Conservation (phyloP, 2,113 vertebrate genomes). For the Neogobius melanostomus region DNA sequence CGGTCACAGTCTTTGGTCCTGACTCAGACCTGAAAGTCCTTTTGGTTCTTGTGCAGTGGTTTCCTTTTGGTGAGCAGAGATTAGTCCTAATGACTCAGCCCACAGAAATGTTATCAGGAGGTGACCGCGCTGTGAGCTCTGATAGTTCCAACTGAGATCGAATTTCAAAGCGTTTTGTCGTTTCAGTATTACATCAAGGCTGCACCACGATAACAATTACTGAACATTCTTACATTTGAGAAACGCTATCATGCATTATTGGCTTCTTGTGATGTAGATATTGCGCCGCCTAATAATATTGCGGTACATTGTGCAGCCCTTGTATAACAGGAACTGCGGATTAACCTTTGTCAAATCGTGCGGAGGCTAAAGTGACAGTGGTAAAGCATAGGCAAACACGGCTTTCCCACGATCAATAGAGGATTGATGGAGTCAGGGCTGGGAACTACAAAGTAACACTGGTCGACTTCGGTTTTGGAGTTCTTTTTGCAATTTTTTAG, state of each 20-base stretch:
- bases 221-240: too few relatives aligned
- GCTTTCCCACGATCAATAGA: conserved; percentile 32
- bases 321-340: neutral
- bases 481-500: too few relatives aligned
- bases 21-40: conserved; percentile 13
- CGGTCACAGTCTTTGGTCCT: conserved; percentile 3
- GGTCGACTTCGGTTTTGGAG: too few relatives aligned
- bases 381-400: conserved; percentile 5
- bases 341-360: conserved; percentile 12
- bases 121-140: neutral
- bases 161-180: too few relatives aligned
- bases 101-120: neutral
- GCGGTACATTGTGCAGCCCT: too few relatives aligned
- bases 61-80: neutral
- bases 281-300: too few relatives aligned
- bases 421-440: conserved; percentile 40
- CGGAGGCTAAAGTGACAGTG: conserved; percentile 18
- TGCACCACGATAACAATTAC: too few relatives aligned
- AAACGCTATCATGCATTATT: too few relatives aligned
- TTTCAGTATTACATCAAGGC: too few relatives aligned
- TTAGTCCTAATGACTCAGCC: neutral
- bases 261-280: too few relatives aligned
- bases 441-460: conserved; percentile 28
- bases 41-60: conserved; percentile 1
- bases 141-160: neutral